These are phyloP conservation scores for Melanitta fusca DNA, from an alignment of 2,797 vertebrate genomes.

Conservation along the genomic window DNA sequence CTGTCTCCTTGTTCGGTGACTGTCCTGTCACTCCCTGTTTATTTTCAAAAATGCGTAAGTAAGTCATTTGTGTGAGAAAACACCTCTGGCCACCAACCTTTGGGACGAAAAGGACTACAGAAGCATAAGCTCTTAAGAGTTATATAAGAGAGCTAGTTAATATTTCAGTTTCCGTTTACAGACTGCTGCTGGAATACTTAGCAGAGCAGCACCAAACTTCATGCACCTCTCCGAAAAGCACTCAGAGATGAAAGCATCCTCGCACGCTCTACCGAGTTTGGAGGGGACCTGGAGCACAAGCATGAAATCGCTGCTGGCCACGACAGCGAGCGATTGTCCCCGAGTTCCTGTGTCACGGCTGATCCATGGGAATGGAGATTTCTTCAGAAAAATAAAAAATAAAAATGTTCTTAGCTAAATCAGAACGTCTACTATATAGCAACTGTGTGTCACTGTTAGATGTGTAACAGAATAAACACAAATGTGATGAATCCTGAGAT, in stretches of 20 bases:
- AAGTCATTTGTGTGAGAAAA: neutral
- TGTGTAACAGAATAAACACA: neutral
- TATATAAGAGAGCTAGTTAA: slow-evolving; percentile 40
- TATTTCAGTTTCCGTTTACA: slow-evolving; percentile 23
- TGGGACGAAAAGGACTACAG: neutral
- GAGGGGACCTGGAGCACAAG: neutral
- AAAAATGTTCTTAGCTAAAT: neutral
- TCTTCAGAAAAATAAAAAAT: neutral
- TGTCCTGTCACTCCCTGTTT: neutral
- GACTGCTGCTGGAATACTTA: slow-evolving; percentile 25
- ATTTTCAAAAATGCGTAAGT: neutral
- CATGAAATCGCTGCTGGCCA: neutral
- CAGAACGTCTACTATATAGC: neutral
- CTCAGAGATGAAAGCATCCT: slow-evolving; percentile 28
- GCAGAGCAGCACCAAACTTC: neutral
- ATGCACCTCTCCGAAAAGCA: neutral
- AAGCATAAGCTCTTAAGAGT: neutral
- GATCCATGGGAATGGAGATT: neutral
- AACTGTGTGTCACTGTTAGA: neutral
- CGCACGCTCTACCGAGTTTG: neutral
- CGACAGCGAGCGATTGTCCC: neutral
- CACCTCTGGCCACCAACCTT: neutral
- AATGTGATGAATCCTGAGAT: neutral
- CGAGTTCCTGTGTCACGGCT: neutral
- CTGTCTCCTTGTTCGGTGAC: neutral